These are phyloP conservation scores for Pocota personata DNA, from an alignment of 2,888 invertebrate genomes.

Conservation along the genomic window DNA sequence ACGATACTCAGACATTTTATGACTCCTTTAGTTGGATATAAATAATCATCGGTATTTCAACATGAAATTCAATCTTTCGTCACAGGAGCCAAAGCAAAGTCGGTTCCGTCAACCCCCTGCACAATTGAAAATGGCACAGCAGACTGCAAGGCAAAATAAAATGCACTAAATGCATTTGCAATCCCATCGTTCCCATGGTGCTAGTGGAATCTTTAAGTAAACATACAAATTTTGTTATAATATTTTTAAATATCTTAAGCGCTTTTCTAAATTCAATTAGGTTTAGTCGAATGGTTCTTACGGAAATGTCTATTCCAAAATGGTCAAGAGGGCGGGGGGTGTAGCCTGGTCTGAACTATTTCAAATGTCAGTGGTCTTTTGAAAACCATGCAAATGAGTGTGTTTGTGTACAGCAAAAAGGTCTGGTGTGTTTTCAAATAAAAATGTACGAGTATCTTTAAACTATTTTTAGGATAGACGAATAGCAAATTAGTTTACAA, in stretches of 20 bases:
- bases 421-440: constrained; percentile 22
- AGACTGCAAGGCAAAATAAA: background rate
- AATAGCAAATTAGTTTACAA: constrained; percentile 71
- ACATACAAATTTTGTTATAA: constrained; percentile 13
- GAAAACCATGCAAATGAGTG: constrained; percentile 58
- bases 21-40: constrained; percentile 50
- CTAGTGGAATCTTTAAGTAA: background rate
- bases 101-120: background rate
- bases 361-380: constrained; percentile 68
- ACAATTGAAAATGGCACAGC: constrained; percentile 10
- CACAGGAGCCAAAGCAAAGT: background rate
- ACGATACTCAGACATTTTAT: constrained; percentile 61
- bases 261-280: constrained; percentile 72
- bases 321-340: background rate
- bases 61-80: constrained; percentile 43
- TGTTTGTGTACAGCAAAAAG: constrained; percentile 30
- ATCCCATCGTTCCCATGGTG: constrained; percentile 46
- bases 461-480: constrained; percentile 63
- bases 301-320: constrained; percentile 51
- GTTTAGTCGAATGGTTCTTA: constrained; percentile 57
- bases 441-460: constrained; percentile 46
- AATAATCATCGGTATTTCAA: constrained; percentile 34
- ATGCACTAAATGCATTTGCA: constrained; percentile 54
- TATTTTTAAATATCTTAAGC: constrained; percentile 66
- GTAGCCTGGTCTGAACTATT: constrained; percentile 40